Conservation (phyloP, 2,113 vertebrate genomes). For the Ammodytes dubius region DNA sequence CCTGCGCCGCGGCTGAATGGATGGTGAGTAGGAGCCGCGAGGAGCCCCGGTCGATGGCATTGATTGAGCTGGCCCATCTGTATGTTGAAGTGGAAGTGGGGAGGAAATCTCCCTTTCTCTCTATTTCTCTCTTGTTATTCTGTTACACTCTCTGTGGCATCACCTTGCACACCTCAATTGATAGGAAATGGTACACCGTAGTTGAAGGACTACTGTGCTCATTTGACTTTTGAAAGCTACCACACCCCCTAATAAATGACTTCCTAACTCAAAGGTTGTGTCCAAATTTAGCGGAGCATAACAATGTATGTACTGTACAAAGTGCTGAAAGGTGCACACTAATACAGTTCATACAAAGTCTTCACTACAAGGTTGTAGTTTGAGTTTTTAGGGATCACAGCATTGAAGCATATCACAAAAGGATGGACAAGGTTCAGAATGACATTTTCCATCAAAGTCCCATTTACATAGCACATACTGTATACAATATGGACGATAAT, state of each 20-base stretch:
- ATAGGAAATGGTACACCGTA: constrained; percentile 10
- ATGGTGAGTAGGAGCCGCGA: constrained; percentile 47
- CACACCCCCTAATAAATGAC: neutral
- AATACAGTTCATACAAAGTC: too few species aligned
- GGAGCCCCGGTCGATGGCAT: constrained; percentile 78
- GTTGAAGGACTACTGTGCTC: neutral
- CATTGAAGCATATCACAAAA: too few species aligned
- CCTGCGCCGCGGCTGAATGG: constrained; percentile 57
- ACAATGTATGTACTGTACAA: neutral
- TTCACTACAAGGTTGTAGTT: too few species aligned
- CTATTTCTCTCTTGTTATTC: constrained; percentile 26
- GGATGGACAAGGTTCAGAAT: too few species aligned
- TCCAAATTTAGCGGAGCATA: neutral
- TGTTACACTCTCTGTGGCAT: constrained; percentile 12
- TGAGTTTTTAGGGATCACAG: too few species aligned
- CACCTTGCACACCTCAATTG: constrained; percentile 1
- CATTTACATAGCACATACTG: too few species aligned
- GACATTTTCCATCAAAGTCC: too few species aligned
- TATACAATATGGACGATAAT: too few species aligned
- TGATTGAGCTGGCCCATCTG: constrained; percentile 77
- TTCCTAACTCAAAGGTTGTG: neutral
- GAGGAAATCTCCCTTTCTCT: constrained; percentile 38
- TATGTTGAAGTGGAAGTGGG: constrained; percentile 55
- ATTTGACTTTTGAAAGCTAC: neutral
- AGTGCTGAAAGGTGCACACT: neutral